These are phyloP conservation scores for Gymnarchus niloticus DNA, from an alignment of 2,113 vertebrate species.

Conservation along the genomic window DNA sequence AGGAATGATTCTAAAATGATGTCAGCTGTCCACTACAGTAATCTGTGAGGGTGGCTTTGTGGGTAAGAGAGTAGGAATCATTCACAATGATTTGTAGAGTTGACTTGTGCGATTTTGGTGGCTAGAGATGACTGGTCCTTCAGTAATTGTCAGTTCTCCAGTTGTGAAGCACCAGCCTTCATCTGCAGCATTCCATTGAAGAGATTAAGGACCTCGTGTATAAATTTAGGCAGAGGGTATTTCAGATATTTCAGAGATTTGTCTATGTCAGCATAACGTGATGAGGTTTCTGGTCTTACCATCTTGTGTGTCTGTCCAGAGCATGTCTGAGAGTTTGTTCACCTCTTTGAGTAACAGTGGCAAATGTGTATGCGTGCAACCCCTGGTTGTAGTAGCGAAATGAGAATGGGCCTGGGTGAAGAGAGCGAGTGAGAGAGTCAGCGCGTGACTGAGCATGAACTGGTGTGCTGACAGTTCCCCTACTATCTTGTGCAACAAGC, in stretches of 20 bases:
- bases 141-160: neutral
- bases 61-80: neutral
- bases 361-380: neutral
- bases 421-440: neutral
- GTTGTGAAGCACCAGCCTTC: neutral
- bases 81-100: neutral
- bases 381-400: neutral
- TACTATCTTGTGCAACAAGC: constrained; percentile 43
- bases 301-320: neutral
- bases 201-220: too few relatives aligned
- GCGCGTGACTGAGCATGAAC: constrained; percentile 17
- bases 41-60: neutral
- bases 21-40: neutral
- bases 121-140: neutral
- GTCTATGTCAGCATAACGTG: neutral
- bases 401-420: neutral
- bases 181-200: too few relatives aligned
- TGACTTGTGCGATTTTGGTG: neutral
- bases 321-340: neutral
- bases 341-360: neutral
- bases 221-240: neutral
- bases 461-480: constrained; percentile 44
- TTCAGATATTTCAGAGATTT: neutral
- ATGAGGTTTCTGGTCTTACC: neutral
- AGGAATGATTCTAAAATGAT: neutral